Conservation (phyloP, 2,888 invertebrate species). For the Polydrusus pterygomalis region DNA sequence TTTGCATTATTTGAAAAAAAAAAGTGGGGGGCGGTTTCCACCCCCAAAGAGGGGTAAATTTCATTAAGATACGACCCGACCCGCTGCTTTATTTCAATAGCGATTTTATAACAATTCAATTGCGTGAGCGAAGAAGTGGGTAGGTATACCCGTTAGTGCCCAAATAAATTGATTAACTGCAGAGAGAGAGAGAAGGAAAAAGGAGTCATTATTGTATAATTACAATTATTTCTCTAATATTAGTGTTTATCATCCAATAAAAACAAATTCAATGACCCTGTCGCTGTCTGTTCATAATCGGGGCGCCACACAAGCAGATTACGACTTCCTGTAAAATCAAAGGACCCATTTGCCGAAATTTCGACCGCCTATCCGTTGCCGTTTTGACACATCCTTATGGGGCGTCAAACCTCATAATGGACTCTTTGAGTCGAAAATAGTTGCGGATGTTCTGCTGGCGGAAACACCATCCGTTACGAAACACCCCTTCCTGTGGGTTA, state of each 20-base stretch:
- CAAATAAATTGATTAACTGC: too few relatives aligned
- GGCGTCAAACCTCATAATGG: constrained; percentile 48
- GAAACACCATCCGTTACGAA: constrained; percentile 63
- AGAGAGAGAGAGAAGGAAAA: too few relatives aligned
- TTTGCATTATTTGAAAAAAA: too few relatives aligned
- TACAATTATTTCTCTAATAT: too few relatives aligned
- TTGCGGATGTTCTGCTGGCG: constrained; percentile 59
- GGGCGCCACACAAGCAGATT: constrained; percentile 50
- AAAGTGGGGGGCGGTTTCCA: too few relatives aligned
- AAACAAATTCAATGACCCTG: constrained; percentile 15
- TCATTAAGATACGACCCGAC: too few relatives aligned
- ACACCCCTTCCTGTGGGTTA: constrained; percentile 67
- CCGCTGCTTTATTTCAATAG: too few relatives aligned
- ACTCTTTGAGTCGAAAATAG: constrained; percentile 47
- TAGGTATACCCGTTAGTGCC: too few relatives aligned
- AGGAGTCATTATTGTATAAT: too few relatives aligned
- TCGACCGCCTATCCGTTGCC: constrained; percentile 21
- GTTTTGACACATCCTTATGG: constrained; percentile 37
- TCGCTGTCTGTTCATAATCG: constrained; percentile 4
- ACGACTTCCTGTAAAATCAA: constrained; percentile 50
- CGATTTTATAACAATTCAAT: too few relatives aligned
- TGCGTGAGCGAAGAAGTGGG: too few relatives aligned
- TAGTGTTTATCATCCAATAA: constrained; percentile 5
- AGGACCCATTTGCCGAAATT: constrained; percentile 46
- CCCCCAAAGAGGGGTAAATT: too few relatives aligned